Percentiles rank a stretch among this genome's conserved stretches.
Conservation (phyloP, 2,113 vertebrate genomes). For the Lepus timidus region DNA sequence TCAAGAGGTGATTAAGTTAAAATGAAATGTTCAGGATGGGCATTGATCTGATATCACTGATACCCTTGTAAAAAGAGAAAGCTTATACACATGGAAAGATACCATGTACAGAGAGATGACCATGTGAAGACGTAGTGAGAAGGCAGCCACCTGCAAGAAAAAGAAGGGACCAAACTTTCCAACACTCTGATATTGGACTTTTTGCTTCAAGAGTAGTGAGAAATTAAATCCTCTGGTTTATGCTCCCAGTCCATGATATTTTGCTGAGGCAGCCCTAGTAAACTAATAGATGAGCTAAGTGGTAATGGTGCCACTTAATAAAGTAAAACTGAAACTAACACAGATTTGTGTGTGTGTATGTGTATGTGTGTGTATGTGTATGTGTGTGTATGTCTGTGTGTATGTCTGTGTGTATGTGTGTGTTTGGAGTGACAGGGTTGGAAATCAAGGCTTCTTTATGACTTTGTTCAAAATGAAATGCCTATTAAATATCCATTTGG, state of each 20-base stretch:
- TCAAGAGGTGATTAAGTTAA: background rate
- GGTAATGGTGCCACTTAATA: background rate
- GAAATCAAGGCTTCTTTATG: background rate
- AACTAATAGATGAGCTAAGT: background rate
- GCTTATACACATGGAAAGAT: background rate
- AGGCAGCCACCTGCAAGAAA: background rate
- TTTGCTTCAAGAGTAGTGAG: background rate
- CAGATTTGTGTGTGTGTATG: background rate
- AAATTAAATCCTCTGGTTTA: background rate
- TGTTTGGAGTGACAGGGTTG: rapidly evolving
- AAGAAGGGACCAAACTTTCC: background rate
- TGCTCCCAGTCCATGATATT: background rate
- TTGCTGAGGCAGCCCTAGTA: background rate
- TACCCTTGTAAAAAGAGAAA: background rate
- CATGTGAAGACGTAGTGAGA: background rate
- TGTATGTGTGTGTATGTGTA: background rate
- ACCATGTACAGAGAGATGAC: background rate
- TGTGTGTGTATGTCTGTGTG: too few relatives aligned
- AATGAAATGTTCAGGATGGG: background rate
- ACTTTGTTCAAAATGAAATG: background rate
- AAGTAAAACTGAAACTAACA: background rate
- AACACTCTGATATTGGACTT: background rate
- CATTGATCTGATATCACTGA: background rate
- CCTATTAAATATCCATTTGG: background rate
- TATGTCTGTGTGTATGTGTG: background rate